Conservation (phyloP, 2,888 invertebrate species). For the Harmothoe impar region DNA sequence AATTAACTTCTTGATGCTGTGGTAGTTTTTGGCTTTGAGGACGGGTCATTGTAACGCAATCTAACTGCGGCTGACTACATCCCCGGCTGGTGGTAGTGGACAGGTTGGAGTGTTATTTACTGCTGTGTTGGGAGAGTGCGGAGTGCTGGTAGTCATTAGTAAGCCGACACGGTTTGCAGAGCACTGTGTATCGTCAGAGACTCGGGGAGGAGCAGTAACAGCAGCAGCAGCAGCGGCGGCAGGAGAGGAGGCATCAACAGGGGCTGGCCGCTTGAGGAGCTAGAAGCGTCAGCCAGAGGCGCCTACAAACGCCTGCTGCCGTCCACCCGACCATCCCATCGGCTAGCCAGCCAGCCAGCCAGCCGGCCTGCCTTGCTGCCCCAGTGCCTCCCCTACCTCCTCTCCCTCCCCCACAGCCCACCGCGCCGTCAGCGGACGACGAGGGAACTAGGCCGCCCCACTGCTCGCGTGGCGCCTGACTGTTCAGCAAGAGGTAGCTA, state of each 20-base stretch:
- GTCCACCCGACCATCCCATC: neutral
- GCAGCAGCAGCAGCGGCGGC: neutral
- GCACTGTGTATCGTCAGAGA: no score
- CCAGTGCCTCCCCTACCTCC: neutral
- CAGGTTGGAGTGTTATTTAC: no score
- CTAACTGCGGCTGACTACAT: no score
- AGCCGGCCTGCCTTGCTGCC: neutral
- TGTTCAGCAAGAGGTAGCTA: no score
- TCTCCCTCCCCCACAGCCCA: neutral
- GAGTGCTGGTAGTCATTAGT: no score
- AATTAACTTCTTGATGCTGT: no score
- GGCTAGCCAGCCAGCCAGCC: neutral
- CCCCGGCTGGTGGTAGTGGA: no score
- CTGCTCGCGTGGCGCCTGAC: neutral
- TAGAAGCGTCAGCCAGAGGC: neutral
- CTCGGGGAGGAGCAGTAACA: neutral
- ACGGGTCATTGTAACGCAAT: no score
- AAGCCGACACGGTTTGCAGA: no score
- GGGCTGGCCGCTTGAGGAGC: neutral
- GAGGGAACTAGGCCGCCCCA: neutral
- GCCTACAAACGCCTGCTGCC: conserved; percentile 2
- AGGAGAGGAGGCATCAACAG: conserved; percentile 3
- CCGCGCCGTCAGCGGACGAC: neutral
- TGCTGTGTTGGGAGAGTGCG: no score
- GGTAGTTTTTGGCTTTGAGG: no score